Percentiles rank a stretch among this genome's conserved stretches.
phyloP scores from a whole-genome alignment of 2,113 vertebrate genomes.

The Danionella cerebrum region DNA sequence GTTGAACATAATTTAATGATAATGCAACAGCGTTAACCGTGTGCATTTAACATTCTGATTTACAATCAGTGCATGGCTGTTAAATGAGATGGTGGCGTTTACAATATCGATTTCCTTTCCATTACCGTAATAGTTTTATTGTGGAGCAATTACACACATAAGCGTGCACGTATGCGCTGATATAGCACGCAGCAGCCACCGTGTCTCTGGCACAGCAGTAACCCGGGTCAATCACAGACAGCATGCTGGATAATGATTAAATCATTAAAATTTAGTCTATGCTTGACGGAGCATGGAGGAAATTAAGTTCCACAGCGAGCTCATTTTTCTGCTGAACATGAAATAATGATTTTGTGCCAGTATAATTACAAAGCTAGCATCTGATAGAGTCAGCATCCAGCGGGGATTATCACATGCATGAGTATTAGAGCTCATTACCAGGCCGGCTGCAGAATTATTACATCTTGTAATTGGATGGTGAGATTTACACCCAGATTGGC shows the following conservation, averaged over 20 bases:
- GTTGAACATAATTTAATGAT: slow-evolving; percentile 51
- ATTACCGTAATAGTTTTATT: slow-evolving; percentile 94
- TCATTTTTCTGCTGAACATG: slow-evolving; percentile 99
- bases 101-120: slow-evolving; percentile 68
- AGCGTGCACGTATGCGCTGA: too few species aligned
- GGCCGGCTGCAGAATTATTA: slow-evolving; percentile 85
- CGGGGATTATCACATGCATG: slow-evolving; percentile 85
- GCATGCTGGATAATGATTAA: slow-evolving; percentile 99
- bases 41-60: slow-evolving; percentile 67
- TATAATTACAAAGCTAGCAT: slow-evolving; percentile 99
- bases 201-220: slow-evolving; percentile 90
- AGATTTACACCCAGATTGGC: slow-evolving; percentile 84
- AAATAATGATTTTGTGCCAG: slow-evolving; percentile 99
- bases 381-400: slow-evolving; percentile 98
- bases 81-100: slow-evolving; percentile 56
- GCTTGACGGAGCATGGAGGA: slow-evolving; percentile 99
- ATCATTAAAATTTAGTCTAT: slow-evolving; percentile 99
- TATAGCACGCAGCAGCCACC: too few species aligned
- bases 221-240: slow-evolving; percentile 96
- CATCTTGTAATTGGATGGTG: slow-evolving; percentile 84
- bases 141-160: slow-evolving; percentile 80
- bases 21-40: slow-evolving; percentile 30
- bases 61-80: slow-evolving; percentile 57
- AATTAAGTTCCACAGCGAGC: slow-evolving; percentile 99
- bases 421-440: slow-evolving; percentile 92